Evolutionary conservation across 2,888 invertebrate species (phyloP).

Genomic region (Opisthograptis luteolata): DNA sequence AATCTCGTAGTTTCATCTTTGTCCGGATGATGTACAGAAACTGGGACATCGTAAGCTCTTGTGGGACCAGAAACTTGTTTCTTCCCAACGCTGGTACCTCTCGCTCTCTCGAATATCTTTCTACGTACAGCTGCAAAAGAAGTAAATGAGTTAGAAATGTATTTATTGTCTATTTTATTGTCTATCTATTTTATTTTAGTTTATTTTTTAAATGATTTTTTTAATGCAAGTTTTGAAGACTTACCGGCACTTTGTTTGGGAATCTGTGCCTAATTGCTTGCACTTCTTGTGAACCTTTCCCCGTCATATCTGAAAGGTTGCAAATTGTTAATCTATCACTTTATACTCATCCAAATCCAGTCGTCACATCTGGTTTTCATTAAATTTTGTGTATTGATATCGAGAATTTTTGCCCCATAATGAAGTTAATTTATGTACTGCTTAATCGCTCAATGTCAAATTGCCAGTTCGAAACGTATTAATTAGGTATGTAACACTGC

Average conservation of each 20-base stretch:
- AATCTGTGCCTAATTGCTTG: slow-evolving; percentile 89
- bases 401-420: too few relatives aligned
- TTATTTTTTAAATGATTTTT: too few relatives aligned
- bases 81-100: slow-evolving; percentile 90
- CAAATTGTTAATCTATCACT: background rate
- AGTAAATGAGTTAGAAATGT: background rate
- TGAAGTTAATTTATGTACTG: too few relatives aligned
- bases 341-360: too few relatives aligned
- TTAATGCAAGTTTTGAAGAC: slow-evolving; percentile 62
- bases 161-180: too few relatives aligned
- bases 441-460: too few relatives aligned
- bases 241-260: slow-evolving; percentile 92
- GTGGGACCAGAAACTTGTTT: slow-evolving; percentile 93
- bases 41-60: slow-evolving; percentile 94
- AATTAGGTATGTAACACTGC: too few relatives aligned
- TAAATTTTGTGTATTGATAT: too few relatives aligned
- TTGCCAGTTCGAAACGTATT: too few relatives aligned
- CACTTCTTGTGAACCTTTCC: slow-evolving; percentile 84
- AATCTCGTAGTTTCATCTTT: slow-evolving; percentile 77
- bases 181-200: too few relatives aligned
- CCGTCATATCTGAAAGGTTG: slow-evolving; percentile 54
- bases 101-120: slow-evolving; percentile 90
- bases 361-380: too few relatives aligned
- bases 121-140: slow-evolving; percentile 88
- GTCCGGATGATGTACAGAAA: slow-evolving; percentile 90